These are phyloP conservation scores for Chaenocephalus aceratus DNA, from an alignment of 2,113 vertebrate genomes.

Conservation along the genomic window DNA sequence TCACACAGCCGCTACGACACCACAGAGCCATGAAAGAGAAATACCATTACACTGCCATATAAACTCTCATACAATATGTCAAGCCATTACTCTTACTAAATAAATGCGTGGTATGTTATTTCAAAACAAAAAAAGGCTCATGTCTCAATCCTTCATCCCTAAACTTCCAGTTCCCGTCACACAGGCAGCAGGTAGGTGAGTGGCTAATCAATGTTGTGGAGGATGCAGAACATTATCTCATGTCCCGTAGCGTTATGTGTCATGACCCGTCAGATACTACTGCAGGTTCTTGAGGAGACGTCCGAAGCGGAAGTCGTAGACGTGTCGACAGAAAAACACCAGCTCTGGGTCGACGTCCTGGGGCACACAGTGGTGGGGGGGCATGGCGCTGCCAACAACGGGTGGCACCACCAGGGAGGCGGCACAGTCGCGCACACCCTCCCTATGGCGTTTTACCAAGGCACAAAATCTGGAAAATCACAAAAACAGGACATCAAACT, in stretches of 20 bases:
- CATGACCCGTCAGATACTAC: conserved; percentile 81
- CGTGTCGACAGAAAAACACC: conserved; percentile 98
- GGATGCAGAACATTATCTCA: conserved; percentile 37
- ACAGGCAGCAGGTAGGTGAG: conserved; percentile 45
- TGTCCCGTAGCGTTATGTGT: not conserved
- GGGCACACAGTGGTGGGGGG: conserved; percentile 94
- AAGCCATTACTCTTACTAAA: conserved; percentile 47
- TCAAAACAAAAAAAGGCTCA: conserved; percentile 54
- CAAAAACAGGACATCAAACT: not conserved
- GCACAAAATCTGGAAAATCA: conserved; percentile 93
- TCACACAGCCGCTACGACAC: conserved; percentile 66
- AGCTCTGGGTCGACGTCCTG: conserved; percentile 94
- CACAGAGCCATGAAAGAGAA: conserved; percentile 49
- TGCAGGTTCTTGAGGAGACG: conserved; percentile 99
- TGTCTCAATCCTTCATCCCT: conserved; percentile 30
- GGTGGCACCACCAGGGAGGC: conserved; percentile 91
- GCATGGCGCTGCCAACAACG: conserved; percentile 89
- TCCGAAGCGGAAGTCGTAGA: conserved; percentile 98
- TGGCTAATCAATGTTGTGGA: conserved; percentile 42
- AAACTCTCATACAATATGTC: conserved; percentile 49
- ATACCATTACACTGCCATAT: conserved; percentile 51
- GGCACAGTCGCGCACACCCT: conserved; percentile 88
- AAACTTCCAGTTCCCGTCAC: conserved; percentile 45
- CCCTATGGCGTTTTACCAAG: conserved; percentile 95
- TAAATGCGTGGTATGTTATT: conserved; percentile 41